phyloP scores from a whole-genome alignment of 2,797 vertebrate genomes.

The Trachurus trachurus region DNA sequence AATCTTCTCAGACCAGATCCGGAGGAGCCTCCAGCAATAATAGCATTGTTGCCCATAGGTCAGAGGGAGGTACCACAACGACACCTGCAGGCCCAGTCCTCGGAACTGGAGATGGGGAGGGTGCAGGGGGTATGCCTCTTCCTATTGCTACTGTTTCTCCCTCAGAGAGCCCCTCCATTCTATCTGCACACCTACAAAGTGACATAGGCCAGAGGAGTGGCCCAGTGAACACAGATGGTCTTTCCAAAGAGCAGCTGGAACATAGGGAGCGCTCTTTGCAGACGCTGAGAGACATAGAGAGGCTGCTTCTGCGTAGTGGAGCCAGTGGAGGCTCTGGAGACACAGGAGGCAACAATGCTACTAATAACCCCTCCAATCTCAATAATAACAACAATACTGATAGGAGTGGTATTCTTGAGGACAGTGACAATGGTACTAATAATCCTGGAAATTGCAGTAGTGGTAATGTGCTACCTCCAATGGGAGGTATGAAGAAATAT shows the following conservation, averaged over 20 bases:
- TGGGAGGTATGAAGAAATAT: slow-evolving; percentile 90
- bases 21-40: slow-evolving; percentile 73
- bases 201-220: slow-evolving; percentile 76
- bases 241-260: slow-evolving; percentile 98
- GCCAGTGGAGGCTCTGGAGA: slow-evolving; percentile 76
- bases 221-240: slow-evolving; percentile 84
- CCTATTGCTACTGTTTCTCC: slow-evolving; percentile 75
- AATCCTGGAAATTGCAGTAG: slow-evolving; percentile 73
- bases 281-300: slow-evolving; percentile 96
- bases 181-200: slow-evolving; percentile 83
- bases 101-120: slow-evolving; percentile 71
- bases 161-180: slow-evolving; percentile 78
- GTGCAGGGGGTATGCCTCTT: slow-evolving; percentile 66
- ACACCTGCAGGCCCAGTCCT: slow-evolving; percentile 56
- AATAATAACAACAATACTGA: slow-evolving; percentile 78
- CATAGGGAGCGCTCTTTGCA: slow-evolving; percentile 97
- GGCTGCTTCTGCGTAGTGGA: slow-evolving; percentile 91
- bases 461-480: slow-evolving; percentile 70
- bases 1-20: slow-evolving; percentile 77
- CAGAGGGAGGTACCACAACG: slow-evolving; percentile 61
- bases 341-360: slow-evolving; percentile 66
- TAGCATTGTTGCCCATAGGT: slow-evolving; percentile 62
- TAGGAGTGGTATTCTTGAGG: slow-evolving; percentile 71
- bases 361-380: slow-evolving; percentile 73
- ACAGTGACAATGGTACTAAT: slow-evolving; percentile 72